phyloP scores from a whole-genome alignment of 2,888 invertebrate genomes.

The Apodemia mormo region DNA sequence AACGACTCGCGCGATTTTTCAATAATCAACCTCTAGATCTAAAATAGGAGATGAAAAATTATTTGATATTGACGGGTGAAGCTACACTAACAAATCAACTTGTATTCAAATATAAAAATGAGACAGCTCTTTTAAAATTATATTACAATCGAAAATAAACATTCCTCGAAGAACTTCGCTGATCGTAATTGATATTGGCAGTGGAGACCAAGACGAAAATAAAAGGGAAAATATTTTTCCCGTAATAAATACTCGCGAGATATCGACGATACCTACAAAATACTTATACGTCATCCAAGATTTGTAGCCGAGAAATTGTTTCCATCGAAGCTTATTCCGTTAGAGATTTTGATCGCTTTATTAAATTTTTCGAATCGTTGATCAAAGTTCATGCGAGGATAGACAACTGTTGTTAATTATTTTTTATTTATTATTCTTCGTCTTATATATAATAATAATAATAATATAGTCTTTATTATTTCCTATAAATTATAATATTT shows the following conservation, averaged over 20 bases:
- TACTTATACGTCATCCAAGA: conserved; percentile 55
- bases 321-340: conserved; percentile 46
- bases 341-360: conserved; percentile 48
- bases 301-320: conserved; percentile 60
- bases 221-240: conserved; percentile 50
- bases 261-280: conserved; percentile 51
- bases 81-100: no score
- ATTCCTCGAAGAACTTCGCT: conserved; percentile 37
- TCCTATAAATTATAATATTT: no score
- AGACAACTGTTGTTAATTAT: no score
- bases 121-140: neutral
- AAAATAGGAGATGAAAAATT: no score
- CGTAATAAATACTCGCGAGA: conserved; percentile 49
- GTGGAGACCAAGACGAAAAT: conserved; percentile 44
- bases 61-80: no score
- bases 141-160: conserved; percentile 3
- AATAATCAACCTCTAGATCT: no score
- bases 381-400: conserved; percentile 37
- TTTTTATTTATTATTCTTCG: no score
- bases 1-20: no score
- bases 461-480: no score
- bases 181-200: conserved; percentile 49
- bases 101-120: no score
- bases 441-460: no score
- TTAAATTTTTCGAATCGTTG: conserved; percentile 49